phyloP scores from a whole-genome alignment of 2,113 vertebrate species.

The Anolis sagrei region DNA sequence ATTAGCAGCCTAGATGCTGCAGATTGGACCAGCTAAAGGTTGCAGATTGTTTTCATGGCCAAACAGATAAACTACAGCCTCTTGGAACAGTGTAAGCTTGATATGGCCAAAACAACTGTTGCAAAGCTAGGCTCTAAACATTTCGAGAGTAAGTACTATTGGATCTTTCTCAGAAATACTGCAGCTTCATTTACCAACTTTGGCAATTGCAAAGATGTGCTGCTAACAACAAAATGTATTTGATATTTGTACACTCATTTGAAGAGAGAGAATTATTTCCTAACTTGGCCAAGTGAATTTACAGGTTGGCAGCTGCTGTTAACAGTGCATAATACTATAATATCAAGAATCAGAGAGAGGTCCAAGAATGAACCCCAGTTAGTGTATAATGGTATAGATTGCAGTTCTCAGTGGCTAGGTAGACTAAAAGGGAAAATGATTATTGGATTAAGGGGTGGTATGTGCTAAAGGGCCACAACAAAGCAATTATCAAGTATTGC shows the following conservation, averaged over 20 bases:
- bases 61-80: too few relatives aligned
- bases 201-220: background rate
- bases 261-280: background rate
- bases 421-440: too few relatives aligned
- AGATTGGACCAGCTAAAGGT: too few relatives aligned
- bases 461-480: too few relatives aligned
- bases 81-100: too few relatives aligned
- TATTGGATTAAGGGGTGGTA: too few relatives aligned
- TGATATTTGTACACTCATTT: constrained; percentile 1
- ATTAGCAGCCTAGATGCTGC: too few relatives aligned
- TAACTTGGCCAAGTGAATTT: background rate
- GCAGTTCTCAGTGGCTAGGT: too few relatives aligned
- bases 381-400: background rate
- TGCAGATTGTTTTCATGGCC: too few relatives aligned
- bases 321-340: background rate
- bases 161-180: background rate
- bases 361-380: background rate
- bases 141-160: background rate
- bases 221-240: background rate
- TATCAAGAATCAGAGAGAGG: background rate
- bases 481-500: too few relatives aligned
- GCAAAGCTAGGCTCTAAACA: background rate
- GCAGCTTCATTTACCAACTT: background rate
- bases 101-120: too few relatives aligned
- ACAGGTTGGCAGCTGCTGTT: background rate